Evolutionary conservation across 1,140 invertebrate species (phyloP), one percentile per base, ranked within the genome.

Genomic region (Drosophila insularis): DNA sequence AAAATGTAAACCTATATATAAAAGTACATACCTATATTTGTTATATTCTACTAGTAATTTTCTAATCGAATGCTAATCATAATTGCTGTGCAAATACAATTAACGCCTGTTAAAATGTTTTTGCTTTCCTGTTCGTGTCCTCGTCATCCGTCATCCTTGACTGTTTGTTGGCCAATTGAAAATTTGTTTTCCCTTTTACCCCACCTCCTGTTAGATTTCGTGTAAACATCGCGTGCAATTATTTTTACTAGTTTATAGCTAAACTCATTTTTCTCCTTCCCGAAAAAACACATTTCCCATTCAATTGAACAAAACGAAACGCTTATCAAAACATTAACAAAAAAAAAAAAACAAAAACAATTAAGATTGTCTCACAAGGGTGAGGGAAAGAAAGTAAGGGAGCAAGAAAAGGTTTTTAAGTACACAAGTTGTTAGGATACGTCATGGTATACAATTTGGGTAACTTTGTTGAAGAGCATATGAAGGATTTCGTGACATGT

Each of bases 221-320:
- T 85, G 81, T 74, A 85, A 78, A 71, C 81, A 85, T 85, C 81
- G 81, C 81, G 81, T 85, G 81, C 81, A 85, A 85, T 85, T 85
- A 85, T 80, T 80, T 84, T 56, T 35, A 61, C 46, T 59, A 74
- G 63, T 39, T 67, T 53, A 31, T 39, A 50, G 43, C 21, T 50
- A 40, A 39, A 61, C 35, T 62, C 37, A 53, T 6, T 53, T 37
- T 58, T 23, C 40, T 50, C 40, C 58, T 10, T 14, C 46, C 43
- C 11, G 11, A 27, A 58, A 55, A 4, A 54, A 4, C 59, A 46
- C 61, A 67, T 55, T 68, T 74, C 53, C 62, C 73, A 73, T 73
- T 68, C 68, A 84, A 80, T 75, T 72, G 73, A 74, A 70, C 81
- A 85, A 80, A 84, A 85, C 74, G 81, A 78, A 74, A 55, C 43